Conservation (phyloP, 2,888 invertebrate genomes). For the Eulithis prunata region DNA sequence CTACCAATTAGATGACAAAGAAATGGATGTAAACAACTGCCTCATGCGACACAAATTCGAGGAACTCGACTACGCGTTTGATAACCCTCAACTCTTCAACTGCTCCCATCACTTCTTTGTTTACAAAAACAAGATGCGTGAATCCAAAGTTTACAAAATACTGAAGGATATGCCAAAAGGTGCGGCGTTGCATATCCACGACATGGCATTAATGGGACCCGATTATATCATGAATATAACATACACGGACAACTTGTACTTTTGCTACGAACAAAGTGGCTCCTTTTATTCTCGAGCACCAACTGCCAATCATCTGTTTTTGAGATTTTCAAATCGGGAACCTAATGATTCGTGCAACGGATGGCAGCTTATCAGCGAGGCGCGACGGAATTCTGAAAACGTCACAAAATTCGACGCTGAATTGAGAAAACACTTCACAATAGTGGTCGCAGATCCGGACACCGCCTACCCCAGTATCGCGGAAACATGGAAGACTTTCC, state of each 20-base stretch:
- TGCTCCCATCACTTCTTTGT: slow-evolving; percentile 87
- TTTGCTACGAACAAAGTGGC: slow-evolving; percentile 64
- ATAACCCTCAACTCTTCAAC: slow-evolving; percentile 84
- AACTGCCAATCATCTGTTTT: slow-evolving; percentile 21
- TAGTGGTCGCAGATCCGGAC: slow-evolving; percentile 79
- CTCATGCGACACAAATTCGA: slow-evolving; percentile 83
- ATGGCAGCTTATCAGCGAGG: slow-evolving; percentile 81
- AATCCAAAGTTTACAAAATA: slow-evolving; percentile 87
- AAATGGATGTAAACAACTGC: slow-evolving; percentile 81
- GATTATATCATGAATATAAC: slow-evolving; percentile 87
- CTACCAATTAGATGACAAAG: slow-evolving; percentile 73
- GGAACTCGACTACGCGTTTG: slow-evolving; percentile 82
- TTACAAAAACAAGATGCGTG: slow-evolving; percentile 82
- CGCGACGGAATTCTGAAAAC: slow-evolving; percentile 65
- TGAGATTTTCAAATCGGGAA: slow-evolving; percentile 58
- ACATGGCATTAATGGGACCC: slow-evolving; percentile 85
- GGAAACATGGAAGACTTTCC: slow-evolving; percentile 85
- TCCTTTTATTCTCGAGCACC: slow-evolving; percentile 7
- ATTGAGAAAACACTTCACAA: slow-evolving; percentile 81
- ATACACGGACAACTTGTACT: slow-evolving; percentile 85
- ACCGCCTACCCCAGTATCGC: slow-evolving; percentile 78
- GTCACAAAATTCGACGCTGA: slow-evolving; percentile 77
- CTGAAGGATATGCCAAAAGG: slow-evolving; percentile 90
- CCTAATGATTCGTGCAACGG: slow-evolving; percentile 42
- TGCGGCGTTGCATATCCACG: slow-evolving; percentile 88